These are phyloP conservation scores for Potamarius usumacintae DNA, from an alignment of 2,113 vertebrate species.

Conservation along the genomic window DNA sequence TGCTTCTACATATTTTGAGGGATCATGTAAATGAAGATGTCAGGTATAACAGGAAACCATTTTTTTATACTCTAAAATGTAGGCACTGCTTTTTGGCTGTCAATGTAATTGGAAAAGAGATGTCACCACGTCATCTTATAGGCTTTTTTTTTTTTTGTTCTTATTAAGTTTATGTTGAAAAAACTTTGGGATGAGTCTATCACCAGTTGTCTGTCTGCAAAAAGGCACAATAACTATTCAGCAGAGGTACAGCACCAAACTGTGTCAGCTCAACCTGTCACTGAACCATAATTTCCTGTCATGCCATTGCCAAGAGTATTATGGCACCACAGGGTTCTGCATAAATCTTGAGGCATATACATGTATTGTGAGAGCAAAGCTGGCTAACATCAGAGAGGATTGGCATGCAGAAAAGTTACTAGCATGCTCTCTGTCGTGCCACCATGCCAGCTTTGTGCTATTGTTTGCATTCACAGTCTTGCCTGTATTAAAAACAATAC, in stretches of 20 bases:
- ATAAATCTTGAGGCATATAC: constrained; percentile 27
- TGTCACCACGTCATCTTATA: constrained; percentile 12
- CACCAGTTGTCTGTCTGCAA: constrained; percentile 35
- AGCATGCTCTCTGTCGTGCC: constrained; percentile 9
- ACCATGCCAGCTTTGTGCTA: constrained; percentile 23
- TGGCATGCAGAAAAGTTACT: constrained; percentile 14
- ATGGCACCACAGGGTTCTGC: constrained; percentile 39
- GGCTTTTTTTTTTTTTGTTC: neutral
- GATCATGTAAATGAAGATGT: neutral
- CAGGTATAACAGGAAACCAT: constrained; percentile 4
- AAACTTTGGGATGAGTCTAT: constrained; percentile 39
- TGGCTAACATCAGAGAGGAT: constrained; percentile 17
- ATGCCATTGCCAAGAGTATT: constrained; percentile 40
- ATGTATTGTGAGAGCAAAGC: constrained; percentile 12
- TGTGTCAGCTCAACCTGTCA: constrained; percentile 30
- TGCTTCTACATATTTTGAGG: neutral
- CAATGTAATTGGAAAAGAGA: constrained; percentile 13
- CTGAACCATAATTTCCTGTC: constrained; percentile 38
- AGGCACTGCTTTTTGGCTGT: constrained; percentile 12
- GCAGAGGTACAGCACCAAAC: constrained; percentile 37
- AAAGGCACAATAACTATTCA: constrained; percentile 30
- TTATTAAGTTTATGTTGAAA: constrained; percentile 30
- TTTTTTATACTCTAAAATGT: constrained; percentile 1
- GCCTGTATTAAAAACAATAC: neutral
- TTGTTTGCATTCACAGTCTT: constrained; percentile 11